Conservation (phyloP, 2,113 vertebrate genomes). For the Microtus pennsylvanicus region DNA sequence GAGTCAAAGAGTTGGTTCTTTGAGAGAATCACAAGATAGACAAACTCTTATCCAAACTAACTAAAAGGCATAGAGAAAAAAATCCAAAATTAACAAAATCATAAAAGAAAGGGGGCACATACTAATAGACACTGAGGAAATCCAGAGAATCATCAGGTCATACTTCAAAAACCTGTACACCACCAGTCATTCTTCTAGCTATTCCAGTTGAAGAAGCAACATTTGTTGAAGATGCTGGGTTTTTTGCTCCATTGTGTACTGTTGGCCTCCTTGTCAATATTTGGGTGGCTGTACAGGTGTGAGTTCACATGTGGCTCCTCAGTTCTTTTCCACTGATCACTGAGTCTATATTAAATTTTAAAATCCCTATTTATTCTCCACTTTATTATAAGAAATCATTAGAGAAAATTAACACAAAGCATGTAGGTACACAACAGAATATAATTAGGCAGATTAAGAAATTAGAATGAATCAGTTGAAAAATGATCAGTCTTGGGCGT, state of each 20-base stretch:
- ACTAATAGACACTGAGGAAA: no score
- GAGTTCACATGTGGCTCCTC: background rate
- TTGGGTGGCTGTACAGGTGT: background rate
- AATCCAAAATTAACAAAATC: no score
- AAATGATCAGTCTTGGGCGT: background rate
- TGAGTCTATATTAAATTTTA: background rate
- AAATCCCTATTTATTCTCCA: background rate
- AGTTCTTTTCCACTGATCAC: background rate
- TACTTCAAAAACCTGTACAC: no score
- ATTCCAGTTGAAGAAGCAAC: background rate
- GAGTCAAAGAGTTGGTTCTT: no score
- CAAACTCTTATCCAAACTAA: no score
- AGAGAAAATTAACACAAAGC: background rate
- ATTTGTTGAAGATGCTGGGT: background rate
- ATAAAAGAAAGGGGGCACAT: no score
- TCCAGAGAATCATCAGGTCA: no score
- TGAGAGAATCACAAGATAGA: no score
- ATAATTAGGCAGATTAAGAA: background rate
- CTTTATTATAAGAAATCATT: background rate
- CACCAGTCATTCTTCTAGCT: background rate
- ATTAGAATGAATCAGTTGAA: background rate
- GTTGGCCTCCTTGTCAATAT: background rate
- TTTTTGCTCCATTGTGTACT: background rate
- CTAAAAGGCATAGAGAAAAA: no score
- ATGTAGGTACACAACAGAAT: background rate